Percentiles rank a stretch among this genome's conserved stretches.
Evolutionary conservation across 2,113 vertebrate genomes (phyloP).

Genomic region (Emydocephalus ijimae): DNA sequence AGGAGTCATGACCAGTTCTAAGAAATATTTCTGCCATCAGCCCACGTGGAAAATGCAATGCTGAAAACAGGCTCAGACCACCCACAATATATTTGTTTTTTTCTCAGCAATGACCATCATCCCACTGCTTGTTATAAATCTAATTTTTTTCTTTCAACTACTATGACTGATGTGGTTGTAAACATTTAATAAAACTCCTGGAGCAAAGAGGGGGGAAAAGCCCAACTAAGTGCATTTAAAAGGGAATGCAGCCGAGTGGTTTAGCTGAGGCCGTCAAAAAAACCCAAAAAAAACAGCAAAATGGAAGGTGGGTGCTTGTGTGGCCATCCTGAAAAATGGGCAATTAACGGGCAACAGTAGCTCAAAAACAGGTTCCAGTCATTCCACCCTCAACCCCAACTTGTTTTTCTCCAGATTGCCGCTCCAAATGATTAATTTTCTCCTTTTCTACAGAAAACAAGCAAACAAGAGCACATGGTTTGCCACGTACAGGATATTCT

Average conservation of each 20-base stretch:
- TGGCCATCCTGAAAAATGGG: background rate
- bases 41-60: background rate
- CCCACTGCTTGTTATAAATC: background rate
- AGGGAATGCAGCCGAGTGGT: background rate
- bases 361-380: background rate
- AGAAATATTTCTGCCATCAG: background rate
- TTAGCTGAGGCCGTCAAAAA: background rate
- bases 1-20: background rate
- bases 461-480: constrained; percentile 51
- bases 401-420: constrained; percentile 36
- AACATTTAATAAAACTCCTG: background rate
- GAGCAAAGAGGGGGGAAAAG: background rate
- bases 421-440: constrained; percentile 38
- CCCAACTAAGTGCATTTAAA: background rate
- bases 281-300: background rate
- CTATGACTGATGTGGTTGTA: background rate
- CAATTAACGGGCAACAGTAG: background rate
- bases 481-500: constrained; percentile 46
- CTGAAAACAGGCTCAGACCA: background rate
- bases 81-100: background rate
- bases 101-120: no score
- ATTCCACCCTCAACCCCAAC: background rate
- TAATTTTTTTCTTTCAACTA: background rate
- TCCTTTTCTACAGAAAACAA: constrained; percentile 41
- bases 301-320: background rate